Evolutionary conservation across 2,113 vertebrate species (phyloP), one percentile per base, ranked within the genome.

Genomic region (Sylvilagus bachmani): DNA sequence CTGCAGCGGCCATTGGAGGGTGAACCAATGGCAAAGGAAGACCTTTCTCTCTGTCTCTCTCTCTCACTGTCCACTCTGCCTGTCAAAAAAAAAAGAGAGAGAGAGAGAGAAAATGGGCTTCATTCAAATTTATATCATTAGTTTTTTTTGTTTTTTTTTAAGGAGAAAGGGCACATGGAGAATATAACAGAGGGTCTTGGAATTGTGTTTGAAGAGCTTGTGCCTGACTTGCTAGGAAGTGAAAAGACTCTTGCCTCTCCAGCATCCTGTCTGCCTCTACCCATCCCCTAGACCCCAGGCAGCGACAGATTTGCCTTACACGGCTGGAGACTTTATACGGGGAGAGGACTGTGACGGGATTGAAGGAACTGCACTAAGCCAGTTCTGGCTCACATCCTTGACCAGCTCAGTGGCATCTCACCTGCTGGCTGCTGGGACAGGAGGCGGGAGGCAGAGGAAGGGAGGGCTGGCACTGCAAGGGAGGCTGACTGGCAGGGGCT

Each of bases 401-500:
- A 5, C 14, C 55, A 58, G 55, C 55, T 58, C 12, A 58, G 55
- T 58, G 55, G 55, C 5, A 19, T 19, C 19, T 58, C 19, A 36
- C 79, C 77, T 86, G n/a, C 66, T 67, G 49, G 81, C 13, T 66
- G 53, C 84, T 64, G 51, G 73, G 74, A 29, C 44, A 69, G 22
- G 64, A 74, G 53, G 16, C 67, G 49, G 17, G 80, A 21, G 74
- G 27, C 61, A 25, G 25, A 10, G 22, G 66, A 17, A 27, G 13
- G 31, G 44, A 64, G 70, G 25, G 55, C 49, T 38, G 3, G 44
- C 36, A 13, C 53, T 53, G 61, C 58, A 83, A 55, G 80, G 82
- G 78, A 90, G 55, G 53, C 5, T 88, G 88, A 82, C 2, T 79
- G 91, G 96, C 94, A 95, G 58, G 9, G 82, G 78, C 64, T 96